These are phyloP conservation scores for Rhabdornis inornatus DNA, from an alignment of 2,113 vertebrate genomes.

Conservation along the genomic window DNA sequence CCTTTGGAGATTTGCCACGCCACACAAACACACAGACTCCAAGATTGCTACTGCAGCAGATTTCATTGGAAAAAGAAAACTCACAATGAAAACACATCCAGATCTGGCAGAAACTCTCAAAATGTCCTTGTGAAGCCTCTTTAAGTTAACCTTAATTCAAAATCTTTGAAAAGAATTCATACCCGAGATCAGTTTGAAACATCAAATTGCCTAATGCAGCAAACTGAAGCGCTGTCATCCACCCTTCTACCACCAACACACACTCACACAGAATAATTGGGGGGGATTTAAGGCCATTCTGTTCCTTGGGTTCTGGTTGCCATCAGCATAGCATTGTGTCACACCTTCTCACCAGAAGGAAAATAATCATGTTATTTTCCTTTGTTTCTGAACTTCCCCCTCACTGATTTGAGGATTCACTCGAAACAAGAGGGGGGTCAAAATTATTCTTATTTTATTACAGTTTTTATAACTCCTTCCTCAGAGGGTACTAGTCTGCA, in stretches of 20 bases:
- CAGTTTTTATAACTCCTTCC: background rate
- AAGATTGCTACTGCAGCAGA: slow-evolving; percentile 19
- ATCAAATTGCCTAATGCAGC: background rate
- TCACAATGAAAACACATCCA: background rate
- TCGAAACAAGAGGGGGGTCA: accelerated
- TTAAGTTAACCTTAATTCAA: background rate
- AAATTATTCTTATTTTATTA: background rate
- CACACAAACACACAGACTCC: background rate
- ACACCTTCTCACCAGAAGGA: background rate
- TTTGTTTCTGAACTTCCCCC: background rate
- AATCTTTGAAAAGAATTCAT: background rate
- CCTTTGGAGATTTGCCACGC: slow-evolving; percentile 24
- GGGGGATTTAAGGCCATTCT: accelerated
- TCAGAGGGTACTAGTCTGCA: background rate
- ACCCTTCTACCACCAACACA: background rate
- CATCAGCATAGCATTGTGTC: background rate
- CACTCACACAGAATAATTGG: background rate
- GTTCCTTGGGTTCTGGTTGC: background rate
- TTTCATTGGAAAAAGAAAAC: background rate
- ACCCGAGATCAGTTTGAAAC: background rate
- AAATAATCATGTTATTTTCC: background rate
- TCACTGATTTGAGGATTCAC: background rate
- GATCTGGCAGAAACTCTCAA: background rate
- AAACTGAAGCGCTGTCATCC: background rate
- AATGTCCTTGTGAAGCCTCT: background rate